A percentile compares a stretch with the other conserved stretches of the same genome.
phyloP scores from a whole-genome alignment of 2,797 vertebrate species.

The Hippoglossus hippoglossus region DNA sequence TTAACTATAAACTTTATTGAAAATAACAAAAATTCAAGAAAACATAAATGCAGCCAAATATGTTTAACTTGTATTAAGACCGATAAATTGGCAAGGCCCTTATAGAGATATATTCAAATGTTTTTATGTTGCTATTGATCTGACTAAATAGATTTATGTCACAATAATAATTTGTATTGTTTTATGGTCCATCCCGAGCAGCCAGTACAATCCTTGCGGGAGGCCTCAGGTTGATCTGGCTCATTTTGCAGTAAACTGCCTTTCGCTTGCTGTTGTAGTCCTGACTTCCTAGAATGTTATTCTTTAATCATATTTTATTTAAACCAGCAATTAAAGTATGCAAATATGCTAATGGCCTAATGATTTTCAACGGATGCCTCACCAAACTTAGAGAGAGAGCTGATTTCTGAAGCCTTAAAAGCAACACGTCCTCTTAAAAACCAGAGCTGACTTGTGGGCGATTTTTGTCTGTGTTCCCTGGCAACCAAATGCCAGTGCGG shows the following conservation, averaged over 20 bases:
- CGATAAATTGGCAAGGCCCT: no score
- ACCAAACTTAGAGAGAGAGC: neutral
- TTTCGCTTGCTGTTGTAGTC: no score
- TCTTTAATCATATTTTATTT: neutral
- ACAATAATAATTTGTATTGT: no score
- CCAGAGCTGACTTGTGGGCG: slow-evolving; percentile 26
- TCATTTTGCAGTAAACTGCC: neutral
- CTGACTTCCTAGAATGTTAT: neutral
- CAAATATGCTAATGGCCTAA: neutral
- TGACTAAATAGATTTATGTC: no score
- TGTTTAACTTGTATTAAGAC: no score
- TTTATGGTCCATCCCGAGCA: no score
- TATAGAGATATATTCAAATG: no score
- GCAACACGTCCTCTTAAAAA: slow-evolving; percentile 27
- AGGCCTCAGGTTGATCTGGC: neutral
- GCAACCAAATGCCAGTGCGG: slow-evolving; percentile 64
- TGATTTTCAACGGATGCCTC: slow-evolving; percentile 13
- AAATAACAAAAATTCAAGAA: no score
- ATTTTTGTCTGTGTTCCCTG: slow-evolving; percentile 64
- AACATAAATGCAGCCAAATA: no score
- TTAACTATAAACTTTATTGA: no score
- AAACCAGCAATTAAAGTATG: slow-evolving; percentile 6
- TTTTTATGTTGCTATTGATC: no score
- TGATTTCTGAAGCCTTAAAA: slow-evolving; percentile 26
- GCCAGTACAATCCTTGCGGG: no score